A percentile compares a stretch with the other conserved stretches of the same genome.
Conservation (phyloP, 2,888 invertebrate species). For the Drosophila melanosoma region DNA sequence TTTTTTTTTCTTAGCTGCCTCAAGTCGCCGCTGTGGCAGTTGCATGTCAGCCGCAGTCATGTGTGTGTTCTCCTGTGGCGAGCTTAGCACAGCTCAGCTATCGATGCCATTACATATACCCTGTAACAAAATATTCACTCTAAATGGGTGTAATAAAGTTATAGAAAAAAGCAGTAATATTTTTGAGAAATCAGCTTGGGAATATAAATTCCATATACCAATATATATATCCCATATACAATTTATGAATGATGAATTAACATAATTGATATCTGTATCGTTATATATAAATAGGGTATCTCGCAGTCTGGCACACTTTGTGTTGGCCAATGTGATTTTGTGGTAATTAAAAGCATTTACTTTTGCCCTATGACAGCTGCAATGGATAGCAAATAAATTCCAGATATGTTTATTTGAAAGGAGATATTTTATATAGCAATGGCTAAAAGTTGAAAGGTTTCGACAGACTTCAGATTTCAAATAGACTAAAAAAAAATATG, state of each 20-base stretch:
- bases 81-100: slow-evolving; percentile 8
- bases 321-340: slow-evolving; percentile 11
- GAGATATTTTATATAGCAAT: slow-evolving; percentile 13
- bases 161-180: background rate
- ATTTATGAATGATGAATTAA: background rate
- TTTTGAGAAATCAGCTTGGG: background rate
- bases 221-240: background rate
- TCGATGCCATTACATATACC: slow-evolving; percentile 18
- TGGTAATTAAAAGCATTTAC: slow-evolving; percentile 38
- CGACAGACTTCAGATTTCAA: background rate
- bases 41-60: slow-evolving; percentile 65
- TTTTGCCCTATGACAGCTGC: slow-evolving; percentile 27
- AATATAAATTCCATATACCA: background rate
- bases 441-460: background rate
- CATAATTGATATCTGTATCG: background rate
- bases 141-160: background rate
- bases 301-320: background rate
- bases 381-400: slow-evolving; percentile 24
- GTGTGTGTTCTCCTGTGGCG: slow-evolving; percentile 51
- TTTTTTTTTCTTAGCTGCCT: slow-evolving; percentile 16
- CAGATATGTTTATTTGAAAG: slow-evolving; percentile 36
- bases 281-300: background rate
- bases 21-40: slow-evolving; percentile 59
- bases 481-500: background rate
- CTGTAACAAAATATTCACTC: background rate